Conservation (phyloP, 2,797 vertebrate species). For the Tapera naevia region DNA sequence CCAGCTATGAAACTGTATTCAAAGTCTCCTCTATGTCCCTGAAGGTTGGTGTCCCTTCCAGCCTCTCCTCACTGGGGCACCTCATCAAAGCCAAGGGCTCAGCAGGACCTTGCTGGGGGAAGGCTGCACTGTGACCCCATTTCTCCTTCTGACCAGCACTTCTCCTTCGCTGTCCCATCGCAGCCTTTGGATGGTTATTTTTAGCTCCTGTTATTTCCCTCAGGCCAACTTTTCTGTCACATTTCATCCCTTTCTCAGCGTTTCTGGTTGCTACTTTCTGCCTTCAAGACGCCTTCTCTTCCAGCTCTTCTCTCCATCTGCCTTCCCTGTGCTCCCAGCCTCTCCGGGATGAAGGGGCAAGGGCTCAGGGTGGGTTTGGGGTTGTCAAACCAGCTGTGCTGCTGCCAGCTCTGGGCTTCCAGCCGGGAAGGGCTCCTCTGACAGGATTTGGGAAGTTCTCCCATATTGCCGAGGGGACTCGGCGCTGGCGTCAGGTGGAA, state of each 20-base stretch:
- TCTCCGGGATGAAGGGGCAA: neutral
- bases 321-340: neutral
- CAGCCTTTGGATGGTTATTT: conserved; percentile 28
- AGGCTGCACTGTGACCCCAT: neutral
- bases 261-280: conserved; percentile 41
- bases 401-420: neutral
- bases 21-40: neutral
- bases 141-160: neutral
- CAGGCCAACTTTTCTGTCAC: conserved; percentile 52
- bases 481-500: neutral
- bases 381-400: neutral
- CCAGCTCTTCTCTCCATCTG: neutral
- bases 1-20: rapidly evolving
- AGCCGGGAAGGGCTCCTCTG: neutral
- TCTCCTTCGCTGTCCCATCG: neutral
- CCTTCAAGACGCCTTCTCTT: conserved; percentile 12
- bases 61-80: neutral
- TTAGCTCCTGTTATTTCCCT: conserved; percentile 47
- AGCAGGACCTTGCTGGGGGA: neutral
- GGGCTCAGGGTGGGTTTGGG: neutral
- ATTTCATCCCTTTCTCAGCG: conserved; percentile 20
- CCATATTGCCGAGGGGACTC: neutral
- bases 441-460: neutral
- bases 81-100: neutral
- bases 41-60: rapidly evolving